Evolutionary conservation across 1,140 invertebrate species (phyloP).

Genomic region (Aethina tumida): DNA sequence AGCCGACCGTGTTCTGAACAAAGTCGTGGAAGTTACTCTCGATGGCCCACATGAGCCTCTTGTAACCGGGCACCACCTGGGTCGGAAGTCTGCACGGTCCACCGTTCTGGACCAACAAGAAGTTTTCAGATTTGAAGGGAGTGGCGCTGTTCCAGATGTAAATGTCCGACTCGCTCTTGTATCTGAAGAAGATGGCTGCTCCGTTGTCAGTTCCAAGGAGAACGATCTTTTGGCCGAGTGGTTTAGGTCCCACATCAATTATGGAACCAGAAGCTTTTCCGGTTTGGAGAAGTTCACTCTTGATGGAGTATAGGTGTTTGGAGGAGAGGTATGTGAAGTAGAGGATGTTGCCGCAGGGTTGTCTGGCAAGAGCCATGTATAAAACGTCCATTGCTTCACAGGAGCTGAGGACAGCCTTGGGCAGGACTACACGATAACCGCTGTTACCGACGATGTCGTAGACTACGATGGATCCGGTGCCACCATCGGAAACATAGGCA

Average conservation of each 20-base stretch:
- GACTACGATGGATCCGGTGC: slow-evolving; percentile 46
- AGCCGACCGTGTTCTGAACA: slow-evolving; percentile 45
- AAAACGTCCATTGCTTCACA: slow-evolving; percentile 41
- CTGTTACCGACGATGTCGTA: slow-evolving; percentile 41
- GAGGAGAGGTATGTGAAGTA: slow-evolving; percentile 51
- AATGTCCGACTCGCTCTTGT: slow-evolving; percentile 47
- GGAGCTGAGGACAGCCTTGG: slow-evolving; percentile 37
- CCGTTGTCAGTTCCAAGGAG: slow-evolving; percentile 50
- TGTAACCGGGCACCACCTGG: slow-evolving; percentile 46
- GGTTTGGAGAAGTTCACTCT: slow-evolving; percentile 37
- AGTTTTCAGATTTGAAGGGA: slow-evolving; percentile 42
- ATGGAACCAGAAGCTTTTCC: slow-evolving; percentile 42
- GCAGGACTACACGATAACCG: slow-evolving; percentile 45
- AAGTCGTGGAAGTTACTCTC: slow-evolving; percentile 57
- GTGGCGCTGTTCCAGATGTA: slow-evolving; percentile 52
- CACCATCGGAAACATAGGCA: slow-evolving; percentile 47
- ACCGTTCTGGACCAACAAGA: slow-evolving; percentile 45
- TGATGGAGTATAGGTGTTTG: slow-evolving; percentile 45
- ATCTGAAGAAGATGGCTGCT: slow-evolving; percentile 45
- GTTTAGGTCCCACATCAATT: slow-evolving; percentile 45
- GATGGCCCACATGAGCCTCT: slow-evolving; percentile 48
- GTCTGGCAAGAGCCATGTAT: slow-evolving; percentile 43
- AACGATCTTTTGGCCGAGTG: slow-evolving; percentile 41
- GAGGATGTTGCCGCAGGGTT: slow-evolving; percentile 40
- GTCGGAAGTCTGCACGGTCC: slow-evolving; percentile 49